phyloP scores from a whole-genome alignment of 2,113 vertebrate species.

The Seriola dumerili region DNA sequence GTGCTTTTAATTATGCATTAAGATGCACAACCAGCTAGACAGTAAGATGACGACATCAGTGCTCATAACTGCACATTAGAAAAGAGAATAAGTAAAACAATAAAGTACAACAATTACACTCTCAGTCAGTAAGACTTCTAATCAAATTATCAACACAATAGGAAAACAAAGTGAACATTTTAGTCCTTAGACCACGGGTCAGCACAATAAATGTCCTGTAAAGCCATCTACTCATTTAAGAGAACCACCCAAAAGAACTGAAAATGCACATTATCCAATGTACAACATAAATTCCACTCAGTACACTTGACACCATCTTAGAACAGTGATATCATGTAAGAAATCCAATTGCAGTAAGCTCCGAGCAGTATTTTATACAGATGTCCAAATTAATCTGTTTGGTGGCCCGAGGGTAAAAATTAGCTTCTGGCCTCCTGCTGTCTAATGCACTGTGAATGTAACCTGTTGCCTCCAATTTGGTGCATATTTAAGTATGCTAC shows the following conservation, averaged over 20 bases:
- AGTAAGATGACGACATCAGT: no score
- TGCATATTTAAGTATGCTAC: neutral
- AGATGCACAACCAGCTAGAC: no score
- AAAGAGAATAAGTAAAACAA: no score
- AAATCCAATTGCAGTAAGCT: neutral
- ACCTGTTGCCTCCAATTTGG: neutral
- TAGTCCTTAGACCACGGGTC: neutral
- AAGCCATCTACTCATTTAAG: neutral
- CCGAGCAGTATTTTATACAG: neutral
- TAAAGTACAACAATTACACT: no score
- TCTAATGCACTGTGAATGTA: neutral
- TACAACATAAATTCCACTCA: conserved; percentile 6
- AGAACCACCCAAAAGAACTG: conserved; percentile 2
- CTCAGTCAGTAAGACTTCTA: no score
- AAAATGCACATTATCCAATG: neutral
- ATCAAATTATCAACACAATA: neutral
- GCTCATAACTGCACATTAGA: no score
- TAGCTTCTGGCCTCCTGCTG: neutral
- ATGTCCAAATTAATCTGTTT: neutral
- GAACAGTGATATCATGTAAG: neutral
- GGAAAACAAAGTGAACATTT: neutral
- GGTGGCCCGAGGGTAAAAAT: neutral
- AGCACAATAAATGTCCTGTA: neutral
- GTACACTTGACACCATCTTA: neutral
- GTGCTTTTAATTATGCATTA: no score